Percentiles rank a stretch among this genome's conserved stretches.
Conservation (phyloP, 2,888 invertebrate genomes). For the Rhingia rostrata region DNA sequence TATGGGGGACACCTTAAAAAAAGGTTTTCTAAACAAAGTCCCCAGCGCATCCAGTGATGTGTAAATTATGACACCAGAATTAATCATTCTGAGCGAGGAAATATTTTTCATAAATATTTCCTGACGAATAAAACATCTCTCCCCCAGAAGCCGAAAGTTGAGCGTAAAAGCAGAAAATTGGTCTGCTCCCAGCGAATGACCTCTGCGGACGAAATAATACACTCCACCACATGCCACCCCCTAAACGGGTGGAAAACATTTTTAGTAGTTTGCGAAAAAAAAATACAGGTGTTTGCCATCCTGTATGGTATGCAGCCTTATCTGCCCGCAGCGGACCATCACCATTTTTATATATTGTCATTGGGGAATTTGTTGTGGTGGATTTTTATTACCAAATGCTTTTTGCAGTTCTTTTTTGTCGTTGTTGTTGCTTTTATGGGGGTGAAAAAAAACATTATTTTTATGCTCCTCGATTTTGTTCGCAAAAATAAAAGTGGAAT, state of each 20-base stretch:
- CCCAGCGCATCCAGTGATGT: slow-evolving; percentile 48
- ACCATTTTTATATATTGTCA: slow-evolving; percentile 39
- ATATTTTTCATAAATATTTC: slow-evolving; percentile 13
- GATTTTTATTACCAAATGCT: slow-evolving; percentile 55
- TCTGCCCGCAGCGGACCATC: neutral
- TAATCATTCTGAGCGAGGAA: slow-evolving; percentile 56
- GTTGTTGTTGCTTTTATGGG: neutral
- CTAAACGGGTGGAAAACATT: slow-evolving; percentile 17
- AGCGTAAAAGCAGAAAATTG: slow-evolving; percentile 64
- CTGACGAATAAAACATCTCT: slow-evolving; percentile 1
- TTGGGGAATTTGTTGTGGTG: slow-evolving; percentile 52
- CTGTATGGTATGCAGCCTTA: slow-evolving; percentile 2
- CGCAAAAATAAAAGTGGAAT: slow-evolving; percentile 6
- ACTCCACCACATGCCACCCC: neutral
- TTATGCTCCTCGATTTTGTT: slow-evolving; percentile 23
- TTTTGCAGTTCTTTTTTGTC: slow-evolving; percentile 20
- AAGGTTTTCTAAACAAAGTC: slow-evolving; percentile 15
- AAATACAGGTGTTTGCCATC: slow-evolving; percentile 27
- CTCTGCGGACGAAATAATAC: slow-evolving; percentile 50
- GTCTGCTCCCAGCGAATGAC: slow-evolving; percentile 67
- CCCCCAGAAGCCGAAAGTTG: slow-evolving; percentile 51
- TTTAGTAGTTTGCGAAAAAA: slow-evolving; percentile 48
- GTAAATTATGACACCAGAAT: slow-evolving; percentile 44
- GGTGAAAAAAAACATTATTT: slow-evolving; percentile 17
- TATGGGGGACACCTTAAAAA: neutral